Evolutionary conservation across 2,797 vertebrate species (phyloP).

Genomic region (Pampus argenteus): DNA sequence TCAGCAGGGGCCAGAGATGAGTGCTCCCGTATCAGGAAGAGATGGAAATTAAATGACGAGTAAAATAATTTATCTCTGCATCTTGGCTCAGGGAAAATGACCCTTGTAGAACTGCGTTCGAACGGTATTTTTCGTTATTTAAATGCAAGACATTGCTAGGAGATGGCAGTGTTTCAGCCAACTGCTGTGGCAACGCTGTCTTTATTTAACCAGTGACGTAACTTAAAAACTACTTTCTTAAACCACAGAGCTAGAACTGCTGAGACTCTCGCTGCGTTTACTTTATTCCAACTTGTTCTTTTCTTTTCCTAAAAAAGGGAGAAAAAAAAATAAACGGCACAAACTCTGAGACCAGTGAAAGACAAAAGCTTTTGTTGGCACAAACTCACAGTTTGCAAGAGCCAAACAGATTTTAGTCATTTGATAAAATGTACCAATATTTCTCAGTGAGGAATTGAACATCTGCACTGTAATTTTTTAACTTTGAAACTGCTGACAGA

Average conservation of each 20-base stretch:
- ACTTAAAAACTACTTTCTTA: conserved; percentile 23
- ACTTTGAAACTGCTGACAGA: neutral
- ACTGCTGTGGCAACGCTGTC: conserved; percentile 25
- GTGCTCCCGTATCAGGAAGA: conserved; percentile 55
- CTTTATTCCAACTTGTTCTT: conserved; percentile 17
- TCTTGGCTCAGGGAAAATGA: conserved; percentile 44
- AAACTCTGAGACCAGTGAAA: neutral
- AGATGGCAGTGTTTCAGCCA: conserved; percentile 33
- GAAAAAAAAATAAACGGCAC: neutral
- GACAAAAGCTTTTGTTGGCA: conserved; percentile 10
- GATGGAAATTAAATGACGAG: conserved; percentile 62
- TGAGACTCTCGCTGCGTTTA: conserved; percentile 23
- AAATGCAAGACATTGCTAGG: conserved; percentile 25
- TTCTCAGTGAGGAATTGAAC: neutral
- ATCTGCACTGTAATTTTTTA: neutral
- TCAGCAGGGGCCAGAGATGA: conserved; percentile 55
- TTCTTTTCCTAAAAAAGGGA: neutral
- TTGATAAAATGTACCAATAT: neutral
- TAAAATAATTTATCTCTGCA: conserved; percentile 55
- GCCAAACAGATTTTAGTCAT: conserved; percentile 3
- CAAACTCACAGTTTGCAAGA: conserved; percentile 18
- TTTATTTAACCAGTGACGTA: conserved; percentile 44
- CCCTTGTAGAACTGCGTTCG: conserved; percentile 5
- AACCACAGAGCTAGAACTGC: conserved; percentile 35
- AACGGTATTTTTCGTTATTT: conserved; percentile 31